phyloP scores from a whole-genome alignment of 2,113 vertebrate species.

The Motacilla alba region DNA sequence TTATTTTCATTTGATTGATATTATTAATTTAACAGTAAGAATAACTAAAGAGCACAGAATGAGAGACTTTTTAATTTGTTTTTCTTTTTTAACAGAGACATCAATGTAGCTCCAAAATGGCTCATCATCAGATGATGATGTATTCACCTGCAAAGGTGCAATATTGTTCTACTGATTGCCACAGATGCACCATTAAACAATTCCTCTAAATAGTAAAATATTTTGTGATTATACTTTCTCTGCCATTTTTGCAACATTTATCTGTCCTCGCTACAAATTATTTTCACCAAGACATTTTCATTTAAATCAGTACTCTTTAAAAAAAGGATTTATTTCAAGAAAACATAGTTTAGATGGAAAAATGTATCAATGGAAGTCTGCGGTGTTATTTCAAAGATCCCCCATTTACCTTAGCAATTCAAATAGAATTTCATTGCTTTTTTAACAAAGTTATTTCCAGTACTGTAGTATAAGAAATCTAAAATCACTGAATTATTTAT shows the following conservation, averaged over 20 bases:
- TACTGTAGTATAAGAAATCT: slow-evolving; percentile 28
- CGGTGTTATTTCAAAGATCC: not conserved
- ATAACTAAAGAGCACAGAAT: not conserved
- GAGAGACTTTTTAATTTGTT: not conserved
- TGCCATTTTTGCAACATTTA: not conserved
- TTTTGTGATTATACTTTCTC: not conserved
- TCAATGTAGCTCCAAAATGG: not conserved
- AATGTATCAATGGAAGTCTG: not conserved
- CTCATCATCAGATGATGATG: not conserved
- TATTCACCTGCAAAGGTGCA: not conserved
- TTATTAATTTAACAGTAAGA: not conserved
- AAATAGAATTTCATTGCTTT: not conserved
- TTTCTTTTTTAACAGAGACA: not conserved
- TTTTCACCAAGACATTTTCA: not conserved
- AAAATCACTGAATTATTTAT: slow-evolving; percentile 24
- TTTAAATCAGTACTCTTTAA: not conserved
- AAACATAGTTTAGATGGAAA: not conserved
- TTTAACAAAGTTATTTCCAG: not conserved
- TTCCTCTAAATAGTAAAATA: not conserved
- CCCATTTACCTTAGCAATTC: not conserved
- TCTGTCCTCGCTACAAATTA: not conserved
- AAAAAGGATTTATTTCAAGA: not conserved
- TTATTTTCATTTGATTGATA: not conserved
- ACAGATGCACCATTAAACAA: not conserved
- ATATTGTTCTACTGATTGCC: not conserved